Percentiles rank a stretch among this genome's conserved stretches.
Conservation (phyloP, 2,888 invertebrate species). For the Tinea pellionella region DNA sequence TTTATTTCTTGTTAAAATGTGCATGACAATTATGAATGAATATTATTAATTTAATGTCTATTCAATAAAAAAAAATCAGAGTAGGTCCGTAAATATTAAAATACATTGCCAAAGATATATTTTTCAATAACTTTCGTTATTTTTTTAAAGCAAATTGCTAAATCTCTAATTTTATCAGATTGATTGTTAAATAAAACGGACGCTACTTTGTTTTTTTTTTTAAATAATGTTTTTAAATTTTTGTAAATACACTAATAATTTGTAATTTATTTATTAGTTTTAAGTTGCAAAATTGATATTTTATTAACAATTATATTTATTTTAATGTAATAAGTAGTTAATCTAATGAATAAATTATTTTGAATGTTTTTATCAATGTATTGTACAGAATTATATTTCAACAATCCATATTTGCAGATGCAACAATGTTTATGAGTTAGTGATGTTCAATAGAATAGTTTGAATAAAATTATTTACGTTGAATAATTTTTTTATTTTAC, state of each 20-base stretch:
- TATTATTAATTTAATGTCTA: background rate
- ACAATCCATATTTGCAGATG: slow-evolving; percentile 65
- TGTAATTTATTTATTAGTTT: slow-evolving; percentile 12
- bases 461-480: slow-evolving; percentile 71
- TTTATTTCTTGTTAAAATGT: slow-evolving; percentile 12
- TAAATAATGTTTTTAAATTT: background rate
- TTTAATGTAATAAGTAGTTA: slow-evolving; percentile 18
- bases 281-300: slow-evolving; percentile 14
- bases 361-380: slow-evolving; percentile 54
- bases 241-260: slow-evolving; percentile 12
- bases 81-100: background rate
- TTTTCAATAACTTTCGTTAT: background rate
- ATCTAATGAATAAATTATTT: slow-evolving; percentile 51
- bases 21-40: slow-evolving; percentile 11
- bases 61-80: slow-evolving; percentile 7
- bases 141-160: background rate
- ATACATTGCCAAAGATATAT: slow-evolving; percentile 1
- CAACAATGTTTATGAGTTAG: slow-evolving; percentile 67
- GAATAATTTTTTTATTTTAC: slow-evolving; percentile 45
- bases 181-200: background rate
- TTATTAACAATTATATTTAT: slow-evolving; percentile 33
- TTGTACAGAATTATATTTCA: slow-evolving; percentile 41
- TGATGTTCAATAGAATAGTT: slow-evolving; percentile 70
- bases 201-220: slow-evolving; percentile 5
- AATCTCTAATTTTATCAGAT: background rate